Evolutionary conservation across 2,797 vertebrate genomes (phyloP).

Genomic region (Geotrypetes seraphini): DNA sequence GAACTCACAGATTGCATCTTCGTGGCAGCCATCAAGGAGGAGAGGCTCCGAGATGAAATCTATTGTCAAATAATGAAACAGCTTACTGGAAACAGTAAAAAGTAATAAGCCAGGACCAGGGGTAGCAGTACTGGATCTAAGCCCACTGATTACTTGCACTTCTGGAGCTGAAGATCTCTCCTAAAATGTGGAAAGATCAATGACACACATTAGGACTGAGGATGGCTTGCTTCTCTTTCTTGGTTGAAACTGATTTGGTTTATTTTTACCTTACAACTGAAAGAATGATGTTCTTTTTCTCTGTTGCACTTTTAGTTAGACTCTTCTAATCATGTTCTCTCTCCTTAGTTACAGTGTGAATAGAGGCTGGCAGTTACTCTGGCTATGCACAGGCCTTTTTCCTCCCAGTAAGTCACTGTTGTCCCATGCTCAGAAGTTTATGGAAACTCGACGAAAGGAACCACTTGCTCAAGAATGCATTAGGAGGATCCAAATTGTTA

Average conservation of each 20-base stretch:
- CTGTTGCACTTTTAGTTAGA: too few relatives aligned
- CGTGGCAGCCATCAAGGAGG: conserved; percentile 58
- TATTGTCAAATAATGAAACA: conserved; percentile 97
- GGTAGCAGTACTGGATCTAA: too few relatives aligned
- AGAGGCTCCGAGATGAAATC: conserved; percentile 75
- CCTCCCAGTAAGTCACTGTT: conserved; percentile 72
- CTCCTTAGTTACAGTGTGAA: conserved; percentile 73
- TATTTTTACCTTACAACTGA: too few relatives aligned
- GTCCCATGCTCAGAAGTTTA: conserved; percentile 78
- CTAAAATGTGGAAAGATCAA: too few relatives aligned
- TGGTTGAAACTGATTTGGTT: too few relatives aligned
- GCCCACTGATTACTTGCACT: too few relatives aligned
- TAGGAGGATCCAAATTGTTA: conserved; percentile 67
- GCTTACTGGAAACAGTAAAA: conserved; percentile 79
- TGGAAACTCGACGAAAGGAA: conserved; percentile 68
- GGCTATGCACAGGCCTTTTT: conserved; percentile 90
- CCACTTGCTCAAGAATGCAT: conserved; percentile 66
- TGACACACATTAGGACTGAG: too few relatives aligned
- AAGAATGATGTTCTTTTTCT: too few relatives aligned
- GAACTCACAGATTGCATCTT: conserved; percentile 93
- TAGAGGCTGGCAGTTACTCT: conserved; percentile 88
- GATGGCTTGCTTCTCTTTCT: too few relatives aligned
- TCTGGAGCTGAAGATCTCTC: too few relatives aligned
- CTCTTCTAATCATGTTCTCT: too few relatives aligned
- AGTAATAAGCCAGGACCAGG: conserved; percentile 38